Conservation (phyloP, 2,797 vertebrate species). For the Sebastes nivosus region DNA sequence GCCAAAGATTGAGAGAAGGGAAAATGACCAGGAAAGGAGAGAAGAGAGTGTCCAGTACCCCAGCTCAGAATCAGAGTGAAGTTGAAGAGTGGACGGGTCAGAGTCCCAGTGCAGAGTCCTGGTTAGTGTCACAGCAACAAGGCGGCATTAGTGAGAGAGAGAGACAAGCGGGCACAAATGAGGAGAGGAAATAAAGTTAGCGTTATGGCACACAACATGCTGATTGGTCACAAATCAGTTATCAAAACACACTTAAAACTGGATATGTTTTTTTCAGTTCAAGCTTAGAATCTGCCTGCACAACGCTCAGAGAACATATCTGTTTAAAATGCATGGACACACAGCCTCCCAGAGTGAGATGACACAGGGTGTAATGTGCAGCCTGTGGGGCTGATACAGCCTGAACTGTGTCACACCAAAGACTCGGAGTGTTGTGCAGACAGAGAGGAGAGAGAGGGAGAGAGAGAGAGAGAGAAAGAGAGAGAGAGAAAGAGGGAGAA, state of each 20-base stretch:
- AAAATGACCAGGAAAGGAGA: slow-evolving; percentile 82
- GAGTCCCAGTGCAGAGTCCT: slow-evolving; percentile 99
- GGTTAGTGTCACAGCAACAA: slow-evolving; percentile 93
- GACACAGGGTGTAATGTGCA: slow-evolving; percentile 60
- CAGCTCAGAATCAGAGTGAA: slow-evolving; percentile 99
- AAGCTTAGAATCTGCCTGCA: slow-evolving; percentile 7
- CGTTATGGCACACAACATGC: slow-evolving; percentile 69
- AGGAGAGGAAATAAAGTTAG: slow-evolving; percentile 70
- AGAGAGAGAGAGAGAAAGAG: too few relatives aligned
- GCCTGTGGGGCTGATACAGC: slow-evolving; percentile 68
- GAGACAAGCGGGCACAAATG: slow-evolving; percentile 68
- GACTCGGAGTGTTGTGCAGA: slow-evolving; percentile 62
- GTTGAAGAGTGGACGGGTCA: slow-evolving; percentile 99
- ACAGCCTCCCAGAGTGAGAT: slow-evolving; percentile 40
- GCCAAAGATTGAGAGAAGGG: slow-evolving; percentile 81
- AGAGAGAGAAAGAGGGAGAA: not conserved
- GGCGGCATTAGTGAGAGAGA: slow-evolving; percentile 92
- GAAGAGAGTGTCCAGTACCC: slow-evolving; percentile 97
- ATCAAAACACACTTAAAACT: slow-evolving; percentile 21
- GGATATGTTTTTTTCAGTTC: not conserved
- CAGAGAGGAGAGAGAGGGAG: slow-evolving; percentile 4
- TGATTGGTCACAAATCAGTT: slow-evolving; percentile 30
- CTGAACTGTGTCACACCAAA: slow-evolving; percentile 65
- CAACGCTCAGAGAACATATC: slow-evolving; percentile 20
- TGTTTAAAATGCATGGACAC: slow-evolving; percentile 58